Evolutionary conservation across 2,113 vertebrate species (phyloP), one percentile per base, ranked within the genome.

Genomic region (Grammomys dolichurus): DNA sequence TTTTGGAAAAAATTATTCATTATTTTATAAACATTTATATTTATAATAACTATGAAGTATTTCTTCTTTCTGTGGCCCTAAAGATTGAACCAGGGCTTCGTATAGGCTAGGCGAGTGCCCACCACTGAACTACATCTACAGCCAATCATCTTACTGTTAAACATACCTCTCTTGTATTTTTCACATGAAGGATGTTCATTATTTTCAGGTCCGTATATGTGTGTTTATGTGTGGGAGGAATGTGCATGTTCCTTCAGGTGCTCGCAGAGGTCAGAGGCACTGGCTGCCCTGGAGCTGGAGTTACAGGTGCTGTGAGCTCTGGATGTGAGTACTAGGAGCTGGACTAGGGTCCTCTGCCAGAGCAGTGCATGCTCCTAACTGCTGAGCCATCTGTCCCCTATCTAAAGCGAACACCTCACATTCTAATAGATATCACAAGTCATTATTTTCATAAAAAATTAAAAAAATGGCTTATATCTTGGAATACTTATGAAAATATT

Each of bases 101-200:
- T 11, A 14, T 13, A 70, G 43, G 78, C 4, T 16, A 20, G 51
- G 17, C 36, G 72, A 81, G 7, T 48, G 46, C 6, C 28, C 31
- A 43, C n/a, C 26, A 58, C 0, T 51, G 70, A 86, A 26, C 43
- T 48, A 33, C 24, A 56, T 48, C 40, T 6, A 5, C 9, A 63
- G 40, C 4, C 24, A 80, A 19, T 73, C 98, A 1, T 95, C 97
- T 93, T 97, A 93, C 91, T 97, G 97, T 95, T 73, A 95, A 95
- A 84, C 5, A 16, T 72, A 84, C 94, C 87, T 97, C 84, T 94
- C 97, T 58, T 60, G 87, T 89, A 58, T 48, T 19, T 78, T 97
- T 93, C 40, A 65, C 28, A 86, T 31, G 40, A 86, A 67, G 65
- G 82, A 67, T 46, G 19, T 46, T 82, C 22, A 43, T 43, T 84